These are phyloP conservation scores for Yoshiicerus persimilis DNA, from an alignment of 1,140 invertebrate species.

Conservation along the genomic window DNA sequence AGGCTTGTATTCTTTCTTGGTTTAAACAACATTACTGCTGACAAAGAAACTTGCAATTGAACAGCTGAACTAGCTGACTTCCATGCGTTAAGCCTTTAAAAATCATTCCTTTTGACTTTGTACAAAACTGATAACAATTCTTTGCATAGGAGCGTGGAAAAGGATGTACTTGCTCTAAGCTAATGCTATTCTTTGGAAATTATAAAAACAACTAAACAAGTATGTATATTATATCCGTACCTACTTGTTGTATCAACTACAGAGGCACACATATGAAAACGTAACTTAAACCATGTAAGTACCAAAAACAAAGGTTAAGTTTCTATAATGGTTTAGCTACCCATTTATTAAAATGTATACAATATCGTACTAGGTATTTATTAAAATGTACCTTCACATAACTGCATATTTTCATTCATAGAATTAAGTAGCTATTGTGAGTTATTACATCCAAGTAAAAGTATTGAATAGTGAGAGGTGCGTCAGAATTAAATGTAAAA, in stretches of 20 bases:
- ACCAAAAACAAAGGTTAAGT: neutral
- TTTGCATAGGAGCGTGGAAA: neutral
- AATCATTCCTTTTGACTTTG: too few species aligned
- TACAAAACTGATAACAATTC: neutral
- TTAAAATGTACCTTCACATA: neutral
- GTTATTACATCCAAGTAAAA: neutral
- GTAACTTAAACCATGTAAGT: too few species aligned
- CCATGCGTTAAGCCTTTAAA: neutral
- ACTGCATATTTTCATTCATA: neutral
- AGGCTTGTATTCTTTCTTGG: neutral
- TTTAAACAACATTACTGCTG: neutral
- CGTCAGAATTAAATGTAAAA: too few species aligned
- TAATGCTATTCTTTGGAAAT: neutral
- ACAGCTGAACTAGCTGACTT: neutral
- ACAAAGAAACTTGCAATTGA: neutral
- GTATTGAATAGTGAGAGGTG: neutral
- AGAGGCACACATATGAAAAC: neutral
- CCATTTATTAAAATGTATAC: neutral
- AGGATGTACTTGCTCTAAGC: neutral
- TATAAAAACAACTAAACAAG: neutral
- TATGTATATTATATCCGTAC: too few species aligned
- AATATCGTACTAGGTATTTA: neutral
- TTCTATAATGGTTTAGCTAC: neutral
- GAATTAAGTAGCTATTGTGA: neutral
- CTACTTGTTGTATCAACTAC: too few species aligned